Evolutionary conservation across 37 sponge, comb jelly and placozoan genomes (phyloP), one percentile per base, ranked within the genome.

Genomic region (Trichoplax adhaerens): DNA sequence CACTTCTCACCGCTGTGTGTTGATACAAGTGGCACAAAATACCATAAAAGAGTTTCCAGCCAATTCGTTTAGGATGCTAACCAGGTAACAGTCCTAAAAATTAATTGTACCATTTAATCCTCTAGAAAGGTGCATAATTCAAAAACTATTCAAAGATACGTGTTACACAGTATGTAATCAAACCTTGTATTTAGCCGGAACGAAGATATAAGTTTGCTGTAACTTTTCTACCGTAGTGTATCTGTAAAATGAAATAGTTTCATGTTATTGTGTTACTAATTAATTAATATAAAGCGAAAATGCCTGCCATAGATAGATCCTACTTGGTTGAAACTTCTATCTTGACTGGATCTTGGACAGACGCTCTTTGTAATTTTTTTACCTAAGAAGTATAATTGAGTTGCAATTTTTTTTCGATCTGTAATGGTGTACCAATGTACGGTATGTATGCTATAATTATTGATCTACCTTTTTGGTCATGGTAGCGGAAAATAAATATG

Each of bases 31-130:
- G 62, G 83, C 86, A 81, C 99, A 96, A 77, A 96, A 96, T 5
- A 96, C 87, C 90, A 96, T 96, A 80, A 96, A 88, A 1, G 99
- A 91, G 72, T 91, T 96, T 10, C 99, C 99, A 4, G 93, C 84
- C 58, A 96, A 73, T 57, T 96, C 99, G 78, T 96, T 96, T 50
- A 96, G 76, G 48, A 96, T 86, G 59, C 90, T 85, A 1, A 91
- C 99, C 65, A 96, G 76, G 68, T 96, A 96, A 77, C 93, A 88
- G 56, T 96, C 99, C 86, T 88, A 48, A 0, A 48, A 12, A 12
- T 1, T 29, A 29, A 29, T 29, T 29, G 29, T 29, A 29, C 29
- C 29, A 29, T 29, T 29, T 29, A 29, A 29, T 29, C 29, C 29
- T 29, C 29, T 29, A 79, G 47, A 4, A 2, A 56, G 69, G 8